Evolutionary conservation across 2,888 invertebrate genomes (phyloP), one percentile per base, ranked within the genome.

Genomic region (Drosophila nigricruria): DNA sequence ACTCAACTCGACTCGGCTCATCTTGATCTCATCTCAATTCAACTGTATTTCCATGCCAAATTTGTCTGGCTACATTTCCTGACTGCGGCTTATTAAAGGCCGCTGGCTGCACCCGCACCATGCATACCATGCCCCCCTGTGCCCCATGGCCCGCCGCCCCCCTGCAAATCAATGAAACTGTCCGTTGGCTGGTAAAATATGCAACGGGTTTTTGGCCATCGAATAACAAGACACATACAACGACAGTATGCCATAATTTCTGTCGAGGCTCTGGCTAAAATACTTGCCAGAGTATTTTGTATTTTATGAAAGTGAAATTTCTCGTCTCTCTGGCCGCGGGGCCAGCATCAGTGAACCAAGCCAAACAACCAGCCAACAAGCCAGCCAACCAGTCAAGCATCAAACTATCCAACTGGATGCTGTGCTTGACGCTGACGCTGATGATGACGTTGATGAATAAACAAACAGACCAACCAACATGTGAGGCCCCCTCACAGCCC

Each of bases 71-170:
- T 32, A 64, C 68, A 69, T 79, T 84, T 81, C 79, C 82, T 81
- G 83, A 56, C 77, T 64, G 36, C 45, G 47, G 63, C 70, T 79
- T 68, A 79, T 79, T 80, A 79, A 20, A 54, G 60, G 77, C 77
- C 81, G 32, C 61, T 76, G 78, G 77, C 81, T 81, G 82, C 82
- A 82, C 82, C 82, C 82, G 83, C 87, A 62, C 81, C 70, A 65
- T 71, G 70, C 65, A 66, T 60, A 56, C 56, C 47, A 40, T 40
- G 50, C 34, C 12, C n/a, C n/a, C 57, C 0, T 20, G 5, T 10
- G 6, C 45, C 34, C 43, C 23, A 12, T 3, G 16, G 25, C 10
- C 53, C 34, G 34, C 16, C 5, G 5, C 18, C 20, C 34, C 20
- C 3, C 12, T 20, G 16, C 27, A 62, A 57, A 70, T 70, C 53